These are phyloP conservation scores for Trialeurodes vaporariorum DNA, from an alignment of 1,140 invertebrate genomes.

Conservation along the genomic window DNA sequence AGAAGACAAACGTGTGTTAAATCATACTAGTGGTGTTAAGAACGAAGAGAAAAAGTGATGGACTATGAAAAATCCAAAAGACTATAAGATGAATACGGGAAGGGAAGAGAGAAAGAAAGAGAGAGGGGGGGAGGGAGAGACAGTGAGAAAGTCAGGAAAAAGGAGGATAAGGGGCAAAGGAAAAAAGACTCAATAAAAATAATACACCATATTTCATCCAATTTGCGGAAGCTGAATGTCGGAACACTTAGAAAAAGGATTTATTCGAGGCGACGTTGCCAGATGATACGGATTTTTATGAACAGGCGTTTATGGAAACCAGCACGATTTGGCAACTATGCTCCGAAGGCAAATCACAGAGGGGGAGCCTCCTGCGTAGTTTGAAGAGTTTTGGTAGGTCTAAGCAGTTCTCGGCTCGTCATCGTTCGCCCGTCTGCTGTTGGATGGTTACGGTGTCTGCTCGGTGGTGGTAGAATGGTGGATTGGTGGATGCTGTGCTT, in stretches of 20 bases:
- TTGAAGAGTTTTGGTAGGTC: neutral
- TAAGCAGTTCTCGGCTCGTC: neutral
- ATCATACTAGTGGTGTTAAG: neutral
- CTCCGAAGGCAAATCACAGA: neutral
- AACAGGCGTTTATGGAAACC: neutral
- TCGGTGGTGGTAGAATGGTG: neutral
- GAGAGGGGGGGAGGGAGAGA: neutral
- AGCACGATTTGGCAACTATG: neutral
- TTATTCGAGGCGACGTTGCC: neutral
- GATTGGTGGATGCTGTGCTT: neutral
- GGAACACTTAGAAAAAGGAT: neutral
- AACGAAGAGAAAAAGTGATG: too few species aligned
- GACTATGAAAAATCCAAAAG: too few species aligned
- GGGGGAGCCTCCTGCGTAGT: neutral
- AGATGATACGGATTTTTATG: neutral
- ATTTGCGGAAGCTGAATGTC: neutral
- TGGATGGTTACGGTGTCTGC: neutral
- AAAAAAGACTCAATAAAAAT: neutral
- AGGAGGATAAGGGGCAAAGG: neutral
- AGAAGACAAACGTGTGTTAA: neutral
- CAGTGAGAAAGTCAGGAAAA: too few species aligned
- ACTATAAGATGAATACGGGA: neutral
- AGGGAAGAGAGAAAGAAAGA: neutral
- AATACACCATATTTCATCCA: neutral
- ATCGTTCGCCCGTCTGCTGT: neutral